Evolutionary conservation across 2,888 invertebrate genomes (phyloP).

Genomic region (Polymixis flavicincta): DNA sequence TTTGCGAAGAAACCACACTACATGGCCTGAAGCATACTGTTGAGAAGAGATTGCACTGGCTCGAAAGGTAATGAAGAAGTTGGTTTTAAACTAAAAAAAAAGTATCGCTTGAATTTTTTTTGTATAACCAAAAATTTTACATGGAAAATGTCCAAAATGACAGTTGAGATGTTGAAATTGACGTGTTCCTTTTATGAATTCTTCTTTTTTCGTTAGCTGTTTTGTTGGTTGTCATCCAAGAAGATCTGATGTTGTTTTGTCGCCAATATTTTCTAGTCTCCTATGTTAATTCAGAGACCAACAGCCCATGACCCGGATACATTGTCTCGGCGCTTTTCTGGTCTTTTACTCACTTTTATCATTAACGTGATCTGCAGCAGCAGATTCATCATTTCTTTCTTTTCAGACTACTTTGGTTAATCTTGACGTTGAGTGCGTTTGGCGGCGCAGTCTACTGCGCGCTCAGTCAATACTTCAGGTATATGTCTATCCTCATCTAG

Average conservation of each 20-base stretch:
- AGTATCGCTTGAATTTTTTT: constrained; percentile 44
- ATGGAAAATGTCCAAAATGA: constrained; percentile 41
- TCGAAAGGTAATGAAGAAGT: constrained; percentile 79
- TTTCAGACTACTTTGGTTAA: constrained; percentile 78
- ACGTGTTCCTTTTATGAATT: constrained; percentile 67
- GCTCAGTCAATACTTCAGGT: constrained; percentile 77
- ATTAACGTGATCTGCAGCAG: too few relatives aligned
- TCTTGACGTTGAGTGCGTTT: constrained; percentile 79
- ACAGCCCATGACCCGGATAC: neutral
- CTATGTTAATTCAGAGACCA: neutral
- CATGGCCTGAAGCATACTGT: constrained; percentile 88
- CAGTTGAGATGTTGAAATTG: constrained; percentile 34
- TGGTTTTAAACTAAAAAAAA: constrained; percentile 21
- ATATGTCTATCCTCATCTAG: neutral
- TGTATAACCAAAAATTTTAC: constrained; percentile 49
- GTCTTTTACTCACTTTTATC: too few relatives aligned
- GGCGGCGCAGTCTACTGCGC: constrained; percentile 84
- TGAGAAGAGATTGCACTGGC: constrained; percentile 80
- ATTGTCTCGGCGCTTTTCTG: neutral
- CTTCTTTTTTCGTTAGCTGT: constrained; percentile 26
- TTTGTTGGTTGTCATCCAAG: constrained; percentile 19
- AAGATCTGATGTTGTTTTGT: constrained; percentile 20
- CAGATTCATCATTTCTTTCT: neutral
- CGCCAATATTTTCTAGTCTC: constrained; percentile 13
- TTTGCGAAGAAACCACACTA: constrained; percentile 85